phyloP scores from a whole-genome alignment of 2,797 vertebrate genomes.

The Lutra lutra region DNA sequence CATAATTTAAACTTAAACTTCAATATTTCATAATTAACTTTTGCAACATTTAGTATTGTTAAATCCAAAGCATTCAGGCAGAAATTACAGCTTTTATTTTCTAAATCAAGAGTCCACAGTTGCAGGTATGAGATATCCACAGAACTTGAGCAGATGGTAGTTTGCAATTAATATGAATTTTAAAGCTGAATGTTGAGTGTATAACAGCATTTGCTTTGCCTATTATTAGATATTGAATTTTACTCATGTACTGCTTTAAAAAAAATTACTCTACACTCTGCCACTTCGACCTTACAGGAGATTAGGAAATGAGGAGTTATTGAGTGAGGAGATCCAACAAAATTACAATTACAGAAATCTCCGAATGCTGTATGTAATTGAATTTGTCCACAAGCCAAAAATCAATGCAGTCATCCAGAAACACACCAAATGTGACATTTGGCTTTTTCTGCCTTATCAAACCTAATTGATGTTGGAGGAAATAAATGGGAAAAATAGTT shows the following conservation, averaged over 20 bases:
- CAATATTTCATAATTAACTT: background rate
- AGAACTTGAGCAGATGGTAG: conserved; percentile 67
- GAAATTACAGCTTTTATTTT: conserved; percentile 52
- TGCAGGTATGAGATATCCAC: background rate
- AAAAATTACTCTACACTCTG: conserved; percentile 73
- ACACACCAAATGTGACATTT: conserved; percentile 86
- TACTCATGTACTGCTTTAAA: conserved; percentile 81
- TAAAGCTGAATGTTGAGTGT: conserved; percentile 28
- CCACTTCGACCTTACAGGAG: conserved; percentile 81
- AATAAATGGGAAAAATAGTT: conserved; percentile 82
- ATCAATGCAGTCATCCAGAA: conserved; percentile 86
- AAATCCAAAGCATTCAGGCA: background rate
- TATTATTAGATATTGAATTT: conserved; percentile 78
- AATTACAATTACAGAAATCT: conserved; percentile 81
- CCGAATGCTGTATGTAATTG: conserved; percentile 83
- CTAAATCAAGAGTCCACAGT: conserved; percentile 47
- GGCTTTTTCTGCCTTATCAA: conserved; percentile 85
- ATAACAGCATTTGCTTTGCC: conserved; percentile 73
- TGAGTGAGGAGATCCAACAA: conserved; percentile 80
- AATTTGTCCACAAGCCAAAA: conserved; percentile 86
- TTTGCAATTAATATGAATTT: conserved; percentile 67
- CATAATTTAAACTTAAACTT: conserved; percentile 5
- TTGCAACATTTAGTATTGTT: background rate
- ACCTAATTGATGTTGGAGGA: conserved; percentile 83
- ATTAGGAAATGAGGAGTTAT: conserved; percentile 84